Base-by-base conservation (phyloP, 2,113 vertebrate species). In the Chlorodrepanis virens region DNA sequence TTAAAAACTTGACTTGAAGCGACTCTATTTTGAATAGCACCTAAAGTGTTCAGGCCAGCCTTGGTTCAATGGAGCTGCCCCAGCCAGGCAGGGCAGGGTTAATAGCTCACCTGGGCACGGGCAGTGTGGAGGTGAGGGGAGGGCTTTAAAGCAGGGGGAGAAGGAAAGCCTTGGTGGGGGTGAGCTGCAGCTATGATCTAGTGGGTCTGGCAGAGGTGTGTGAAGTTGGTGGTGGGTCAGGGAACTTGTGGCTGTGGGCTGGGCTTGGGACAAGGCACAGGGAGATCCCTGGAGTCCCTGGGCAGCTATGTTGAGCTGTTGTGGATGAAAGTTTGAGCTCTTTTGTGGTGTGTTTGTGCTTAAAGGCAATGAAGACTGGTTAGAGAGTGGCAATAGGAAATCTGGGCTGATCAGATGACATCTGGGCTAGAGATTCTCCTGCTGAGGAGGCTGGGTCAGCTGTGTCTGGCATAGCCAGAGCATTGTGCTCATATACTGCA, bases 171-270 rank as follows among this genome's bases (percentile, higher is more conserved):
- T 4, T 29, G 6, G 1, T 0, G 6, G 2, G 11, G 25, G 11
- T 24, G 21, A 42, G 16, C 5, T 40, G 23, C 6, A 6, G 24
- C 22, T 0, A 2, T 1, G 14, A 0, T 1, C 11, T 20, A 8
- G 18, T 28, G 59, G 2, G 53, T 12, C 0, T 42, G 1, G 5
- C 2, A 1, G 21, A 6, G 13, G 6, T 1, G 11, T 14, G 31
- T 1, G 8, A 6, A 7, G 35, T 0, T n/a, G 40, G 29, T 7
- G 11, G 5, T 9, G 25, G 40, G 20, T 10, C 1, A 31, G 40
- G 37, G 13, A 29, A 29, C 15, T 61, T 49, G 44, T 60, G 56
- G 20, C 21, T 24, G 14, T 31, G 16, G 11, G 12, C 27, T 49
- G 15, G 9, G 14, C 5, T 23, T 2, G 6, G 23, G 47, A 14